Conservation (phyloP, 2,797 vertebrate species). For the Lindbergichthys nudifrons region DNA sequence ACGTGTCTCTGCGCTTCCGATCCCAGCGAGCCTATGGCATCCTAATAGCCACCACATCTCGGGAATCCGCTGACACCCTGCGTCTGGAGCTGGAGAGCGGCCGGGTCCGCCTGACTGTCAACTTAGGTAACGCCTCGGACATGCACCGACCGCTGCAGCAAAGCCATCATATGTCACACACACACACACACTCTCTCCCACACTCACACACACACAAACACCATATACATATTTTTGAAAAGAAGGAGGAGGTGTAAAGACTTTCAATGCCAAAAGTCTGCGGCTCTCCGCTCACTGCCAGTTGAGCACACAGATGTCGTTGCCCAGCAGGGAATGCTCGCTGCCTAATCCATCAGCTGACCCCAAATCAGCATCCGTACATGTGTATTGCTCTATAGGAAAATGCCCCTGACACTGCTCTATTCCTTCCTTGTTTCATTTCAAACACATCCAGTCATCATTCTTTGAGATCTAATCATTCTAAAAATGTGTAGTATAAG, state of each 20-base stretch:
- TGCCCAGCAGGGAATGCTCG: slow-evolving; percentile 87
- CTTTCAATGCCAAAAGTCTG: slow-evolving; percentile 99
- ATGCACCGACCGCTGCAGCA: slow-evolving; percentile 39
- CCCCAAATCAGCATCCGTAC: slow-evolving; percentile 28
- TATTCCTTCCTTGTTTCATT: slow-evolving; percentile 2
- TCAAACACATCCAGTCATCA: slow-evolving; percentile 6
- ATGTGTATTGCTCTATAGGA: slow-evolving; percentile 11
- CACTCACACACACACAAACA: no score
- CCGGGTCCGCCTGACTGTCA: slow-evolving; percentile 96
- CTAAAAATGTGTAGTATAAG: no score
- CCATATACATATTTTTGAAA: slow-evolving; percentile 50
- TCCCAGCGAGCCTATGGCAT: slow-evolving; percentile 97
- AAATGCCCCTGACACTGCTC: slow-evolving; percentile 1
- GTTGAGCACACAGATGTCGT: slow-evolving; percentile 87
- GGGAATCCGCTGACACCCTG: slow-evolving; percentile 94
- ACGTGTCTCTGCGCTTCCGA: slow-evolving; percentile 94
- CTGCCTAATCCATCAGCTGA: slow-evolving; percentile 35
- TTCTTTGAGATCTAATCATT: not conserved
- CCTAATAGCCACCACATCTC: slow-evolving; percentile 96
- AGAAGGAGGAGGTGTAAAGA: slow-evolving; percentile 87
- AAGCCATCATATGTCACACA: slow-evolving; percentile 31
- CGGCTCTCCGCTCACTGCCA: slow-evolving; percentile 96
- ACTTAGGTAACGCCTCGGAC: slow-evolving; percentile 91
- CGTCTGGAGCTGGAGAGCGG: slow-evolving; percentile 95
- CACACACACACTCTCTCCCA: not conserved